Evolutionary conservation across 1,140 invertebrate genomes (phyloP).

Genomic region (Stegodyphus dumicola): DNA sequence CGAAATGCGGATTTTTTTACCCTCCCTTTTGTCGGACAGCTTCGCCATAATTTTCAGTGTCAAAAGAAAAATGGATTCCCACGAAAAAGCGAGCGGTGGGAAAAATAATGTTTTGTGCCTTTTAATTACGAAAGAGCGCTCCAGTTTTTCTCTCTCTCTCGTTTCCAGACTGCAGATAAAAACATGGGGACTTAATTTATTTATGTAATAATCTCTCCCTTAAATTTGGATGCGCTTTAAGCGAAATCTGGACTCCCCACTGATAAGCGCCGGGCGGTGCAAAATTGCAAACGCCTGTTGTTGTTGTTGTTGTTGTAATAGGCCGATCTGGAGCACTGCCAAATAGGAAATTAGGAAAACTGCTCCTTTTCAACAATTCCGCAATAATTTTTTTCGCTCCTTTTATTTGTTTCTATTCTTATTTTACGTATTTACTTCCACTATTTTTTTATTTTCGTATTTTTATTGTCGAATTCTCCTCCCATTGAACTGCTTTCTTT

Average conservation of each 20-base stretch:
- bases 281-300: slow-evolving; percentile 9
- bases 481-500: too few relatives aligned
- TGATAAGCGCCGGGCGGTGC: slow-evolving; percentile 14
- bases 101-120: slow-evolving; percentile 57
- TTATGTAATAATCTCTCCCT: slow-evolving; percentile 54
- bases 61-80: slow-evolving; percentile 44
- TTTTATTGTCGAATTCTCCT: too few relatives aligned
- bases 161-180: slow-evolving; percentile 29
- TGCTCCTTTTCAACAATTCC: slow-evolving; percentile 43
- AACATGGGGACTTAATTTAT: slow-evolving; percentile 56
- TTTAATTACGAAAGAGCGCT: slow-evolving; percentile 42
- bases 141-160: slow-evolving; percentile 21
- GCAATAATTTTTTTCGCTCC: background rate
- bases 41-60: slow-evolving; percentile 21
- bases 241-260: background rate
- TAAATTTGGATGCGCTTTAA: background rate
- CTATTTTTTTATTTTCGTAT: background rate
- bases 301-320: slow-evolving; percentile 9
- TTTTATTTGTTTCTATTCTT: slow-evolving; percentile 1
- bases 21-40: background rate
- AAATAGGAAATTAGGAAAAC: slow-evolving; percentile 53
- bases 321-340: slow-evolving; percentile 15
- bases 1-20: slow-evolving; percentile 8
- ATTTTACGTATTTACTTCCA: slow-evolving; percentile 11
- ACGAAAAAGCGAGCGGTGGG: background rate